Base-by-base conservation (phyloP, 2,888 invertebrate species). In the Tetropium fuscum region DNA sequence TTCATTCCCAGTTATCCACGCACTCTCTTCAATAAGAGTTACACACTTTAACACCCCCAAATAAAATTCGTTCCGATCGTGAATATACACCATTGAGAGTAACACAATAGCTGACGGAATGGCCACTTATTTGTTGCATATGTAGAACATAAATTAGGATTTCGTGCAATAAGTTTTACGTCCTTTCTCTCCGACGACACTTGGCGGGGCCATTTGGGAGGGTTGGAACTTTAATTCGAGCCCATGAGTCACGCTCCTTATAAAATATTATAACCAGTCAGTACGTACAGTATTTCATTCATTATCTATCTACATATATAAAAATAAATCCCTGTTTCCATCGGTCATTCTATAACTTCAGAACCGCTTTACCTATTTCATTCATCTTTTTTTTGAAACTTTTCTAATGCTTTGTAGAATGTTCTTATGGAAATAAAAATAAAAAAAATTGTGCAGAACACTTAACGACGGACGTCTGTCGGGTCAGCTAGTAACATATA, bases 101-200 rank as follows among this genome's bases (percentile, higher is more conserved):
- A 27, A 51, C 27, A 40, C 51, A 51, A 51, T 51, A 27, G 51
- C 22, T 22, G 15, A 15, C 48, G 19, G 40, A 51, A 51, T 40
- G 27, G 51, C 18, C 40, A 18, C 51, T 62, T 68, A 67, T 63
- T 60, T 56, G 53, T 57, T 64, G 62, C 64, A 67, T 64, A 64
- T 67, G 64, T 60, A 63, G 60, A 34, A 67, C 62, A 67, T 64
- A 67, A 66, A 67, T 67, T 64, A 63, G 64, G 64, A 67, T 67
- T 66, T 66, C 63, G 53, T 58, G 55, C 66, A 30, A 45, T 45
- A 34, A 15, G 36, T 22, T 36, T 25, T 16, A 11, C 22, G 51
- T 25, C 22, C 22, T 18, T 15, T 22, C 40, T 27, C 38, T 40
- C 19, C 10, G 22, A 10, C 11, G 18, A 11, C 18, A 20, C 22